phyloP scores from a whole-genome alignment of 2,113 vertebrate genomes.

The Nycticryphes semicollaris region DNA sequence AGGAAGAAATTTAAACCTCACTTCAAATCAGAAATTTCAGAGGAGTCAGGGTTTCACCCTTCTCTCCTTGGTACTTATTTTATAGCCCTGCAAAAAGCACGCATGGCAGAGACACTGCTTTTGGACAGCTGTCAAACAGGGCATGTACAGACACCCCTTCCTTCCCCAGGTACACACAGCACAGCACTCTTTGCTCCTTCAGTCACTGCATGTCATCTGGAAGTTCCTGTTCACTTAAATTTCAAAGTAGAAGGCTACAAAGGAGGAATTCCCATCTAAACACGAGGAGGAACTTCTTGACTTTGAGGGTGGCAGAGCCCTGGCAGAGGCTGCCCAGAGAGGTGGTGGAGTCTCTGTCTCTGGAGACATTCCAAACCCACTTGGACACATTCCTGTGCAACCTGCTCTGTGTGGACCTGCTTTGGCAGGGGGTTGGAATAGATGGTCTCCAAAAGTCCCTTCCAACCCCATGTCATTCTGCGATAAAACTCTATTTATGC shows the following conservation, averaged over 20 bases:
- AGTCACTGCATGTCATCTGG: background rate
- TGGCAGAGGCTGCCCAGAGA: no score
- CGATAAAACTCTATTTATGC: background rate
- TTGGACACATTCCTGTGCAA: no score
- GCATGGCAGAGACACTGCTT: background rate
- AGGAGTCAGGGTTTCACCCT: background rate
- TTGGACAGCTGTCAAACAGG: background rate
- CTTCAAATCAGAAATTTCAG: background rate
- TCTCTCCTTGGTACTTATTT: background rate
- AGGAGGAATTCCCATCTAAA: background rate
- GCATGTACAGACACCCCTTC: rapidly evolving
- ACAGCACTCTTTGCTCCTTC: background rate
- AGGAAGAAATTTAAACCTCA: background rate
- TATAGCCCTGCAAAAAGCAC: background rate
- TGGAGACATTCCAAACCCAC: no score
- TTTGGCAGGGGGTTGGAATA: no score
- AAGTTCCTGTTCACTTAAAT: background rate
- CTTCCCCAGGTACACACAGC: background rate
- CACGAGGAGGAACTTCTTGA: no score
- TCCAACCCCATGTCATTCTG: no score
- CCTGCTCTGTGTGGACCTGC: no score
- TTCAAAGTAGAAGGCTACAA: background rate
- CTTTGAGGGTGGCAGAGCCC: no score
- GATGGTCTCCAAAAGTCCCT: no score
- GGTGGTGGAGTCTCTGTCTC: no score